Base-by-base conservation (phyloP, 2,888 invertebrate species). In the Heliconius erato region DNA sequence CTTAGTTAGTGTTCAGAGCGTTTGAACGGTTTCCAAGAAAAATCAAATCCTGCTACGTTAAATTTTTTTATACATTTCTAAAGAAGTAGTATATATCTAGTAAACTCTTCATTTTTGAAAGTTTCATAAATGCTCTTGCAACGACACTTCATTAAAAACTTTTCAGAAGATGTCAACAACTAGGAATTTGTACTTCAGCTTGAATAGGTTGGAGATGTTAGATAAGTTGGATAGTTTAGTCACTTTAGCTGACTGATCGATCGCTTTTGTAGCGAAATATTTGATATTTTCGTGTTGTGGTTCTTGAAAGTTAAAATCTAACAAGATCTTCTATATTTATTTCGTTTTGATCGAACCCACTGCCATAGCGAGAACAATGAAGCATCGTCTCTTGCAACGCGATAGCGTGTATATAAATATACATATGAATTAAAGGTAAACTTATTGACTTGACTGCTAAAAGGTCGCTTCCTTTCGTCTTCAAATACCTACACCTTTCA, bases 121-220 rank as follows among this genome's bases (percentile, higher is more conserved):
- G 26, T 44, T 44, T 72, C 44, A 26, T n/a, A 35, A 63, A 35
- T n/a, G 12, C 32, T 63, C 32, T 26, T 59, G n/a, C 35, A 76
- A 35, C n/a, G 76, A 35, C 63, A 63, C 76, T 63, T 76, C 63
- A 76, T 59, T 74, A 35, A 59, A 59, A 59, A 59, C 32, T 54
- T 54, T 28, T 54, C 28, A 28, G 5, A n/a, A 72, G 54, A 59
- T 12, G 11, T 59, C 54, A 69, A 35, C 40, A 40, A 40, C n/a
- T 40, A 26, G 44, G 40, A 40, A 40, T 71, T 69, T 40, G 23
- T 40, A 71, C n/a, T 71, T 44, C 40, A 71, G 40, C 40, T 40
- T 71, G 16, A 72, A 72, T 26, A 72, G 44, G 26, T 72, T 72
- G 16, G 72, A 44, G 72, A 72, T 26, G 72, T 72, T 26, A 44